phyloP scores from a whole-genome alignment of 1,140 invertebrate genomes.

The Sitobion miscanthi region DNA sequence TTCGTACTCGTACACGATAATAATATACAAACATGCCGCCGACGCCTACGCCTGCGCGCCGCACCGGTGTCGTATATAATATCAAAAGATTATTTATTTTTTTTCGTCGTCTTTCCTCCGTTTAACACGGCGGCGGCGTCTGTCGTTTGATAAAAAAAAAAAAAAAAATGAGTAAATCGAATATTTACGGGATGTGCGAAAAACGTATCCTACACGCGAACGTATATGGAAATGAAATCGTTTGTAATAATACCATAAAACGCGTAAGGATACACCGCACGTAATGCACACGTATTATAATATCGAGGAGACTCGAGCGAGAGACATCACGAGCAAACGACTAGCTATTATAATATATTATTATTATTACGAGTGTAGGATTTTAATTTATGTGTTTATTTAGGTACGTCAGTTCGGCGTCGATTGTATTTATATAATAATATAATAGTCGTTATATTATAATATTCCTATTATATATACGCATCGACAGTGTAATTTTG shows the following conservation, averaged over 20 bases:
- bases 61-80: not conserved
- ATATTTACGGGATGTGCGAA: not conserved
- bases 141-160: not conserved
- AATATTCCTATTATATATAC: too few relatives aligned
- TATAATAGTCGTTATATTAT: not conserved
- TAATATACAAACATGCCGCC: not conserved
- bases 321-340: not conserved
- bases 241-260: not conserved
- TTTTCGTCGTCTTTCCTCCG: not conserved
- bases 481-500: not conserved
- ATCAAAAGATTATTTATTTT: not conserved
- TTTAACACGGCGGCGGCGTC: not conserved
- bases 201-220: not conserved
- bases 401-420: not conserved
- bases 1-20: not conserved
- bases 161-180: not conserved
- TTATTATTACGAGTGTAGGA: not conserved
- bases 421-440: not conserved
- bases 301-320: not conserved
- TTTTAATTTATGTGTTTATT: conserved; percentile 12
- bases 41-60: not conserved
- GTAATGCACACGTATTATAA: not conserved
- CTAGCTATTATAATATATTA: not conserved
- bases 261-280: not conserved
- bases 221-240: conserved; percentile 2